Percentiles rank a stretch among this genome's conserved stretches.
Evolutionary conservation across 53 echinoderm and acorn worm genomes (phyloP).

Genomic region (Pentamera pediparva): DNA sequence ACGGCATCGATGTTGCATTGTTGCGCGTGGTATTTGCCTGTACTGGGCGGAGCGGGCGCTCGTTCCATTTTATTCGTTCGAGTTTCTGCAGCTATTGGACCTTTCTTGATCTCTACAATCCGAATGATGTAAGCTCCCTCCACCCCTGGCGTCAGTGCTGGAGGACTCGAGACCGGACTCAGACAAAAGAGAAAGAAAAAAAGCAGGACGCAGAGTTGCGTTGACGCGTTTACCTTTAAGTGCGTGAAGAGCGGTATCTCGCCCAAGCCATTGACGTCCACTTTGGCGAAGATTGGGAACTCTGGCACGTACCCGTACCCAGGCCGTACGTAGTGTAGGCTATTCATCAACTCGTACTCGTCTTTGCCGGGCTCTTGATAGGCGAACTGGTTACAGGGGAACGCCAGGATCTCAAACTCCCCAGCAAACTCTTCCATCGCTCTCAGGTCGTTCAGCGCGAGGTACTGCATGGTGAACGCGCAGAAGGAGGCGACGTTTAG

Average conservation of each 20-base stretch:
- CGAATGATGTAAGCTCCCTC: too few species aligned
- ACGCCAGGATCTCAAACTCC: constrained; percentile 43
- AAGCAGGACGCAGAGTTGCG: background rate
- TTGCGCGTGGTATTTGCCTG: too few species aligned
- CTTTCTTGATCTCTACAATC: too few species aligned
- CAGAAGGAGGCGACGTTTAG: constrained; percentile 63
- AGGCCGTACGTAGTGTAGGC: constrained; percentile 68
- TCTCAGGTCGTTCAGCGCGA: constrained; percentile 44
- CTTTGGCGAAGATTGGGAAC: constrained; percentile 47
- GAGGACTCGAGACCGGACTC: too few species aligned
- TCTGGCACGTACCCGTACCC: constrained; percentile 59
- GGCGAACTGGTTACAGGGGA: constrained; percentile 80
- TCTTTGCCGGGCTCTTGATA: constrained; percentile 70
- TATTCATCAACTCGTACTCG: constrained; percentile 46
- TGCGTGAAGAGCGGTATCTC: constrained; percentile 50
- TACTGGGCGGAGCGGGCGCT: too few species aligned
- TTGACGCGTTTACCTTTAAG: constrained; percentile 58
- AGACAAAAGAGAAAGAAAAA: too few species aligned
- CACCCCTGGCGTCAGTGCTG: too few species aligned
- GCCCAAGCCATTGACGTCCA: constrained; percentile 69
- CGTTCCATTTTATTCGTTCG: too few species aligned
- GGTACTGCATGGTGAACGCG: constrained; percentile 59
- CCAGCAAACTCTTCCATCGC: background rate
- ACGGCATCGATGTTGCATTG: too few species aligned
- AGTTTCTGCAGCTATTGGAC: too few species aligned